Evolutionary conservation across 35 echinoderm and acorn worm genomes (phyloP).

Genomic region (Ophioderma brevispina): DNA sequence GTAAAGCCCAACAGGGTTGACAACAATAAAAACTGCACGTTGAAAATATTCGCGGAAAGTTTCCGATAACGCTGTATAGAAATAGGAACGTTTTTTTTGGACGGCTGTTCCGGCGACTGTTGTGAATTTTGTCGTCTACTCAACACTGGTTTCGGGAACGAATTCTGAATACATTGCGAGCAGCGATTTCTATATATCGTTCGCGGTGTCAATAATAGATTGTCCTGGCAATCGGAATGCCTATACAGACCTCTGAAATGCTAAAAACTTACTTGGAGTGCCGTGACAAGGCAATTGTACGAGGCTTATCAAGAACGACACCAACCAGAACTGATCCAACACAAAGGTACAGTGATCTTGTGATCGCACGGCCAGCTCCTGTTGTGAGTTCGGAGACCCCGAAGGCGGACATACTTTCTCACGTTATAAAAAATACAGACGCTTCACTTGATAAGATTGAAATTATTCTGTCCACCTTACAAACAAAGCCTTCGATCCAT

Average conservation of each 20-base stretch:
- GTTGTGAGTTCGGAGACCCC: conserved; percentile 17
- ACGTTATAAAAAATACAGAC: not conserved
- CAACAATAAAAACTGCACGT: not conserved
- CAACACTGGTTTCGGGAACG: not conserved
- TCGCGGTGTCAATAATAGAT: too few relatives aligned
- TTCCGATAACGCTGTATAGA: not conserved
- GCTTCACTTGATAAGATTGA: not conserved
- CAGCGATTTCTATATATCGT: not conserved
- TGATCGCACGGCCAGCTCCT: conserved; percentile 25
- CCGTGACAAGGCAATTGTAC: conserved; percentile 15
- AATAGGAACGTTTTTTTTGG: not conserved
- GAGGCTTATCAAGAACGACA: conserved; percentile 25
- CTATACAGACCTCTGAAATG: conserved; percentile 61
- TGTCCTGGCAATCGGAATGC: conserved; percentile 36
- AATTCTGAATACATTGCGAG: not conserved
- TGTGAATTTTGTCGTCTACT: not conserved
- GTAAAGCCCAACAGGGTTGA: not conserved
- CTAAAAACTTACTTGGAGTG: conserved; percentile 22
- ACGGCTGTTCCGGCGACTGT: not conserved
- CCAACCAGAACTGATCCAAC: conserved; percentile 34
- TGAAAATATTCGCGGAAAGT: not conserved
- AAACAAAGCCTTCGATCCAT: conserved; percentile 59
- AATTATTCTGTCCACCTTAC: conserved; percentile 16
- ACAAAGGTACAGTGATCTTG: not conserved
- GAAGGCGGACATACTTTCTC: not conserved